A percentile compares a stretch with the other conserved stretches of the same genome.
Evolutionary conservation across 2,797 vertebrate genomes (phyloP).

Genomic region (Megalops cyprinoides): DNA sequence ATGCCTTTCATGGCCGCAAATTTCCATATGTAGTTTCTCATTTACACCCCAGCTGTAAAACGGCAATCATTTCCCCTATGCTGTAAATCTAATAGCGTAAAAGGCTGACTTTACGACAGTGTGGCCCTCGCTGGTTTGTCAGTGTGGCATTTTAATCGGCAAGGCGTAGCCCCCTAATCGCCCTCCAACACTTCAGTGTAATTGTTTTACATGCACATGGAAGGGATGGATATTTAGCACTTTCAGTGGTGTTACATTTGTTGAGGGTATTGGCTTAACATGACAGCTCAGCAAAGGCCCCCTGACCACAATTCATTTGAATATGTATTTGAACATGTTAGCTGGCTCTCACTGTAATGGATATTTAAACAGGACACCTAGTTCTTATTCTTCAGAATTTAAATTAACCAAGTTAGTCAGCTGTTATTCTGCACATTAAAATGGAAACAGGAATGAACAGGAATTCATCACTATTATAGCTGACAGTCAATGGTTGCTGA

Average conservation of each 20-base stretch:
- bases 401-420: not conserved
- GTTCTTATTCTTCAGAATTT: not conserved
- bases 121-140: slow-evolving; percentile 39
- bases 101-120: slow-evolving; percentile 42
- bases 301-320: not conserved
- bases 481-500: too few relatives aligned
- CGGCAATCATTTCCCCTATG: slow-evolving; percentile 33
- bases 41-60: slow-evolving; percentile 42
- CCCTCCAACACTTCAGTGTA: slow-evolving; percentile 34
- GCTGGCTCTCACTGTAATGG: not conserved
- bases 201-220: slow-evolving; percentile 36
- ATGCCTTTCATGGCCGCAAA: slow-evolving; percentile 30
- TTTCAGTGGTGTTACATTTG: slow-evolving; percentile 22
- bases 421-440: not conserved
- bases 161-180: slow-evolving; percentile 42
- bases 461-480: not conserved
- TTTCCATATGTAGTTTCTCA: slow-evolving; percentile 33
- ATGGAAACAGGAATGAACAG: not conserved
- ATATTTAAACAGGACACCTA: not conserved
- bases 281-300: not conserved
- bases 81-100: slow-evolving; percentile 46
- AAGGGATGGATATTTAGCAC: slow-evolving; percentile 28
- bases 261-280: not conserved
- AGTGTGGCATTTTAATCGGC: slow-evolving; percentile 47
- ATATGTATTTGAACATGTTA: slow-evolving; percentile 8